Percentiles rank a stretch among this genome's conserved stretches.
These are phyloP conservation scores for Rugalucina vietnamica DNA, from an alignment of 2,888 invertebrate genomes.

Conservation along the genomic window DNA sequence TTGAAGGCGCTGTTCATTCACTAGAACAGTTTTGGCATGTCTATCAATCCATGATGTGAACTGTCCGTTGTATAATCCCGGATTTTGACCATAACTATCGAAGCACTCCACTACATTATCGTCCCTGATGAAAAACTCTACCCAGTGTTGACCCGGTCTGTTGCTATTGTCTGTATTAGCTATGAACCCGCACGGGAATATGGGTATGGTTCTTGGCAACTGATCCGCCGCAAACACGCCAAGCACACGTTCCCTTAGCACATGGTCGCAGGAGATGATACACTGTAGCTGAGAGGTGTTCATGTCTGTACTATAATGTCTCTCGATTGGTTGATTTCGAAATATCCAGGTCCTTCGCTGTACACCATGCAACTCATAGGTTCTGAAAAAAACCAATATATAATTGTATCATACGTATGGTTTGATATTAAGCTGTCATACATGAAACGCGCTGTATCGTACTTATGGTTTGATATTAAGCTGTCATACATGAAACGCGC, in stretches of 20 bases:
- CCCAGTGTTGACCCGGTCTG: not conserved
- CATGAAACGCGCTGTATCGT: no score
- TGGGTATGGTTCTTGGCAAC: not conserved
- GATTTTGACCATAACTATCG: conserved; percentile 8
- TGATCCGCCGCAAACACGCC: conserved; percentile 19
- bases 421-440: no score
- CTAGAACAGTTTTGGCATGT: not conserved
- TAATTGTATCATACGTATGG: no score
- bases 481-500: no score
- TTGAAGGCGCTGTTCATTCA: conserved; percentile 19
- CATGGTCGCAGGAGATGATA: not conserved
- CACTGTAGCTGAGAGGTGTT: conserved; percentile 17
- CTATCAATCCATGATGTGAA: not conserved
- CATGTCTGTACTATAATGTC: not conserved
- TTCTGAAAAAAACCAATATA: no score
- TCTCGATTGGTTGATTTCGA: not conserved
- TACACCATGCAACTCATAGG: not conserved
- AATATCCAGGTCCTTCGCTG: not conserved
- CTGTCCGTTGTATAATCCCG: not conserved
- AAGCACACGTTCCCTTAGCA: not conserved
- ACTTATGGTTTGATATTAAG: no score
- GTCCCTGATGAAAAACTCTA: not conserved
- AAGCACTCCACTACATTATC: no score
- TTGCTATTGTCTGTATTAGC: not conserved
- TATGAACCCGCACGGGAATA: conserved; percentile 9